These are phyloP conservation scores for Lutraria rhynchaena DNA, from an alignment of 1,140 invertebrate genomes.

Conservation along the genomic window DNA sequence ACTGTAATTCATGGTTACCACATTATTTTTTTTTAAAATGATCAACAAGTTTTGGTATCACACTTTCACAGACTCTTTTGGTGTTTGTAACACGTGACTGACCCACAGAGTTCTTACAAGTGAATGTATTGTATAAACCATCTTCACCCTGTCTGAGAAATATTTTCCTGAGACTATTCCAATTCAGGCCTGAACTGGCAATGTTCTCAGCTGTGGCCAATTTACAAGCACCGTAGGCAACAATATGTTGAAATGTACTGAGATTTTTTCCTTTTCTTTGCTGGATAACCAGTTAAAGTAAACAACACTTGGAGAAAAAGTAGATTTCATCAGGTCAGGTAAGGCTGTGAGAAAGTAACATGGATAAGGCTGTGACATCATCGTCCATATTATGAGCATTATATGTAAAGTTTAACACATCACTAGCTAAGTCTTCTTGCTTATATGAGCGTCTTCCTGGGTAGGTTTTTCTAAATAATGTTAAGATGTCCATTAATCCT, in stretches of 20 bases:
- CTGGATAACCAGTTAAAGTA: background rate
- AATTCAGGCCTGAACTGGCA: slow-evolving; percentile 29
- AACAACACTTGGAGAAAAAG: background rate
- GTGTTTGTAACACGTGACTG: slow-evolving; percentile 17
- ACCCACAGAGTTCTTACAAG: background rate
- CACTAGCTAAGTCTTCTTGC: too few relatives aligned
- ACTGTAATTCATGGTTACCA: background rate
- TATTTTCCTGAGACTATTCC: background rate
- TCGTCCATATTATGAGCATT: background rate
- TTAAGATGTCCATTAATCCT: background rate
- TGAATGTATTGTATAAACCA: slow-evolving; percentile 15
- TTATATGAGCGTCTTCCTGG: too few relatives aligned
- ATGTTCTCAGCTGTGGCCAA: slow-evolving; percentile 35
- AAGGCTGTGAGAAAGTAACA: background rate
- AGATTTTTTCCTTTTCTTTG: slow-evolving; percentile 8
- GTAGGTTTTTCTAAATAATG: too few relatives aligned
- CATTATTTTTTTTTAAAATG: background rate
- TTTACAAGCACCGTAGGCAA: slow-evolving; percentile 7
- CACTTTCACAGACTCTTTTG: slow-evolving; percentile 8
- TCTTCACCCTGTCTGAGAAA: slow-evolving; percentile 17
- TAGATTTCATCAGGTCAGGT: background rate
- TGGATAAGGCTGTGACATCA: background rate
- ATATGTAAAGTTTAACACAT: too few relatives aligned
- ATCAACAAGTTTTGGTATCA: slow-evolving; percentile 19
- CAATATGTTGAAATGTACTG: background rate